Base-by-base conservation (phyloP, 2,113 vertebrate genomes). In the Bubo blakistoni region DNA sequence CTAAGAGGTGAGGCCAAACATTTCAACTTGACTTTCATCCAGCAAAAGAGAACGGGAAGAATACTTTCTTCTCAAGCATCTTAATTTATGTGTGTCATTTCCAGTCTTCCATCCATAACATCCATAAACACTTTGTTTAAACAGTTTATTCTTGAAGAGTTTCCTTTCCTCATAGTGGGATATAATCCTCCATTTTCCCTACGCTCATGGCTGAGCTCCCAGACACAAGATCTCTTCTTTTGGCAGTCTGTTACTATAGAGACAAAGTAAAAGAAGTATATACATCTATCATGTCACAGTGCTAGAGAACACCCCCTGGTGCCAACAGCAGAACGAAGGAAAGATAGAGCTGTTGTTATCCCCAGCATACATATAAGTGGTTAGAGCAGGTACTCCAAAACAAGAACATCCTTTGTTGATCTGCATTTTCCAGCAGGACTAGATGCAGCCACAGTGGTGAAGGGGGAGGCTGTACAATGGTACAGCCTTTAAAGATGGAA, bases 161-260 rank as follows among this genome's bases (percentile, higher is more conserved):
- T 93, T 57, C 6, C n/a, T 88, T 90, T 93, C 44, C n/a, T 79
- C 16, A 38, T 54, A 54, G 44, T 73, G 8, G 4, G 13, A 0
- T 65, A 3, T 22, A 76, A 17, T 54, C 36, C 24, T 82, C 61
- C 46, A 65, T 77, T 76, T 94, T 82, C 26, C 26, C 47, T 40
- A 0, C 46, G 59, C 15, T 74, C 27, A 34, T 91, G 59, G 42
- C 59, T 91, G 72, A 95, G 77, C 38, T 93, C 30, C 24, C 72
- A 88, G 55, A 47, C 61, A 51, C 1, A 1, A 94, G 24, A 82
- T 42, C 74, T 88, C 24, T 88, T 91, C 72, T 89, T 90, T 70
- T 59, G 55, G 58, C 59, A 83, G 49, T 11, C 62, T 66, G 92
- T 96, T 93, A 88, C 82, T 94, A 88, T 63, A 96, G 93, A 92